Percentiles rank a stretch among this genome's conserved stretches.
Conservation (phyloP, 92 coral and sea anemone genomes). For the Anthopleura xanthogrammica region DNA sequence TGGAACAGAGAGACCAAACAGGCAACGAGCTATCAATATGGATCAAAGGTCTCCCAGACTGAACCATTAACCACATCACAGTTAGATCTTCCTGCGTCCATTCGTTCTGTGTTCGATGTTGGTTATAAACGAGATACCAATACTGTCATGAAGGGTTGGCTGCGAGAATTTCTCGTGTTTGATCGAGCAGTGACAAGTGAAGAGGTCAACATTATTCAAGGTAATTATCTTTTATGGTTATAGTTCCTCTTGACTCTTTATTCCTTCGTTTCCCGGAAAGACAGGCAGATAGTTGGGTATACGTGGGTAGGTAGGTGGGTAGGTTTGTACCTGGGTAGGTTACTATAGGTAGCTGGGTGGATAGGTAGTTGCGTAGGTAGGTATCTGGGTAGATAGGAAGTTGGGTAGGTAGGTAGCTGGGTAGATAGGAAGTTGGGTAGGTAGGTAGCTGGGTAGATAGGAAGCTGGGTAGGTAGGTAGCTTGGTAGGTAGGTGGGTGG, state of each 20-base stretch:
- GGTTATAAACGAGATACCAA: background rate
- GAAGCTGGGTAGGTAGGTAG: too few relatives aligned
- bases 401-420: too few relatives aligned
- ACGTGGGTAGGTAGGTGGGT: too few relatives aligned
- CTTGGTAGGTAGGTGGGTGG: too few relatives aligned
- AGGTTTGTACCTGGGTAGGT: too few relatives aligned
- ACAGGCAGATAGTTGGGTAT: too few relatives aligned
- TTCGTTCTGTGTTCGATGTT: conserved; percentile 10
- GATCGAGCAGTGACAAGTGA: conserved; percentile 9
- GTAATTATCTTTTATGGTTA: background rate
- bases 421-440: too few relatives aligned
- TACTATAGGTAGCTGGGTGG: too few relatives aligned
- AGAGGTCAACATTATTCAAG: background rate
- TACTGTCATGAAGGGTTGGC: background rate
- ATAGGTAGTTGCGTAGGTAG: too few relatives aligned
- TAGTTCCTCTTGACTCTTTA: background rate
- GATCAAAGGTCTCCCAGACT: background rate
- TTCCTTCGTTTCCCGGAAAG: background rate
- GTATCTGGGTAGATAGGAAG: too few relatives aligned
- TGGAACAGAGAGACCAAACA: conserved; percentile 17
- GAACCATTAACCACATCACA: background rate
- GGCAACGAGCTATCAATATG: conserved; percentile 10
- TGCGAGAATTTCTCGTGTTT: conserved; percentile 7
- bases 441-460: too few relatives aligned
- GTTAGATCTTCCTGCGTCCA: background rate